Conservation (phyloP, 1,140 invertebrate species). For the Papilio dardanus region DNA sequence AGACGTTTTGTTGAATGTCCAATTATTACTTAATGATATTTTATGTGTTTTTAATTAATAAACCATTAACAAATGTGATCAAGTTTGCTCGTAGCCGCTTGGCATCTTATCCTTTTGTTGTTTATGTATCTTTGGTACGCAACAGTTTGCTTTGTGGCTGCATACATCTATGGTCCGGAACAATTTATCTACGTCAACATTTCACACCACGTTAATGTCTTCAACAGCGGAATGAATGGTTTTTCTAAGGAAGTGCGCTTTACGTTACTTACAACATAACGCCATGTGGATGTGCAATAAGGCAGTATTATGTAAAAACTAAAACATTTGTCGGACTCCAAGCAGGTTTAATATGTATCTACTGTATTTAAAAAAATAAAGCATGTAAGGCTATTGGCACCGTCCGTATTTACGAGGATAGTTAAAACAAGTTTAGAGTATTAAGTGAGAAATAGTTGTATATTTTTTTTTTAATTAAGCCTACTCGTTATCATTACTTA, state of each 20-base stretch:
- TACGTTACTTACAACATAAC: neutral
- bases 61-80: too few species aligned
- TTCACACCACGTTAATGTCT: conserved; percentile 8
- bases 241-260: conserved; percentile 5
- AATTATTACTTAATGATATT: too few species aligned
- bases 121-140: neutral
- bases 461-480: neutral
- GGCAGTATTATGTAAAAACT: neutral
- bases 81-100: neutral
- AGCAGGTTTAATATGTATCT: neutral
- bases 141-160: conserved; percentile 26
- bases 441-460: too few species aligned
- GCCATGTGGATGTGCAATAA: neutral
- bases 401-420: neutral
- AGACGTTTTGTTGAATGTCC: neutral
- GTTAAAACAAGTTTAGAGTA: neutral
- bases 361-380: neutral
- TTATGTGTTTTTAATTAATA: too few species aligned
- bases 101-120: neutral
- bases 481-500: neutral
- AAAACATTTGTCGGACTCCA: neutral
- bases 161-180: neutral
- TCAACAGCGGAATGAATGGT: neutral
- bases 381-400: neutral
- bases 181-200: conserved; percentile 21